phyloP scores from a whole-genome alignment of 2,888 invertebrate genomes.

The Mystacides longicornis region DNA sequence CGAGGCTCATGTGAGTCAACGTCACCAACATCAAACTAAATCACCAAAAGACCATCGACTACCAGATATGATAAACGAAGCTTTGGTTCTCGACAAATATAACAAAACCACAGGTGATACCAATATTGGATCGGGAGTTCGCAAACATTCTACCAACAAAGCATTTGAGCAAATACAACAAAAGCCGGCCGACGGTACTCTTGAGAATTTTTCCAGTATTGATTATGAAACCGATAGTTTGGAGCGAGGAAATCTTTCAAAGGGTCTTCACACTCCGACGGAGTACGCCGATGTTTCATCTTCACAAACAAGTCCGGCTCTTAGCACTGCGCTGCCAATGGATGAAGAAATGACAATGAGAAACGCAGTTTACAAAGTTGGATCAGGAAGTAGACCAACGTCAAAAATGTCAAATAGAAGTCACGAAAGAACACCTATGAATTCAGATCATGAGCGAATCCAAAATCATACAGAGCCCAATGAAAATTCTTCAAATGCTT shows the following conservation, averaged over 20 bases:
- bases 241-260: slow-evolving; percentile 51
- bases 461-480: slow-evolving; percentile 26
- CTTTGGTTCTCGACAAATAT: slow-evolving; percentile 47
- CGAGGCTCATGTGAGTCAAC: not conserved
- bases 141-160: not conserved
- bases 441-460: slow-evolving; percentile 41
- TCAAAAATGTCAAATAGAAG: slow-evolving; percentile 32
- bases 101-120: slow-evolving; percentile 5
- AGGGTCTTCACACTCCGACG: slow-evolving; percentile 51
- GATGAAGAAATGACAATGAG: slow-evolving; percentile 76
- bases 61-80: slow-evolving; percentile 62
- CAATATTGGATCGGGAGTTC: not conserved
- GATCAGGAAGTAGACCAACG: slow-evolving; percentile 50
- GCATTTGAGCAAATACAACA: not conserved
- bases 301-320: slow-evolving; percentile 65
- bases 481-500: slow-evolving; percentile 12
- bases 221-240: slow-evolving; percentile 71
- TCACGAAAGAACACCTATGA: slow-evolving; percentile 25
- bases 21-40: slow-evolving; percentile 1
- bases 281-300: slow-evolving; percentile 58
- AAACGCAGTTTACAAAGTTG: slow-evolving; percentile 63
- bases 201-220: slow-evolving; percentile 38
- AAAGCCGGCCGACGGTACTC: not conserved
- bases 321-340: slow-evolving; percentile 66
- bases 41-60: slow-evolving; percentile 31